Evolutionary conservation across 37 sponge, comb jelly and placozoan genomes (phyloP).

Genomic region (Beroe forskalii): DNA sequence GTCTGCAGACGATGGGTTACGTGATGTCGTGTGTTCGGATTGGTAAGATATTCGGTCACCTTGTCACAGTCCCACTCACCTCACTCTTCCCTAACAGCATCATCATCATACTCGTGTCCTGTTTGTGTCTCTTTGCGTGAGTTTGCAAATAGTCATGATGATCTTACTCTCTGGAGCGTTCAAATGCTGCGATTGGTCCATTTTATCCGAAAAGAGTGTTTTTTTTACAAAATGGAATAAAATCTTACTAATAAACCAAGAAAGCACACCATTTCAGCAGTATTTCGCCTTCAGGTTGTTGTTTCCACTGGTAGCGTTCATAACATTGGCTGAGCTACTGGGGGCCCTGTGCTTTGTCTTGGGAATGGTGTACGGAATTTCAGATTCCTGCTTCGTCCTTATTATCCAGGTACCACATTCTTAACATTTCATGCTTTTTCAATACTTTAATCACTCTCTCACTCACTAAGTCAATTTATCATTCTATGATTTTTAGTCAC

Average conservation of each 20-base stretch:
- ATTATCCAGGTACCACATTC: constrained; percentile 42
- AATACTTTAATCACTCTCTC: neutral
- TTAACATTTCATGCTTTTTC: no score
- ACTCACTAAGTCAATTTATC: no score
- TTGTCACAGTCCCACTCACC: constrained; percentile 21
- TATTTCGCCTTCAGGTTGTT: neutral
- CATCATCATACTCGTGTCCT: neutral
- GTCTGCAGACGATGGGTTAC: constrained; percentile 2
- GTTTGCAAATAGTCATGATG: neutral
- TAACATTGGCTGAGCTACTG: neutral
- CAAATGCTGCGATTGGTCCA: no score
- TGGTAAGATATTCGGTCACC: constrained; percentile 28
- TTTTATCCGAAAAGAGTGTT: no score
- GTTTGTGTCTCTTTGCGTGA: neutral
- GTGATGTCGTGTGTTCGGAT: constrained; percentile 5
- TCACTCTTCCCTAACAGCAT: constrained; percentile 6
- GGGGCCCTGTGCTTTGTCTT: neutral
- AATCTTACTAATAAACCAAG: no score
- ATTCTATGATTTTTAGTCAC: no score
- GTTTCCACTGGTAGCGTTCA: neutral
- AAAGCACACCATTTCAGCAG: no score
- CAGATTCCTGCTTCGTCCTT: constrained; percentile 9
- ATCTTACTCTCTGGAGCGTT: neutral
- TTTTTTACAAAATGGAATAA: no score
- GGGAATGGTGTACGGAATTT: neutral